Percentiles rank a stretch among this genome's conserved stretches.
Evolutionary conservation across 2,888 invertebrate species (phyloP).

Genomic region (Exephanes ischioxanthus): DNA sequence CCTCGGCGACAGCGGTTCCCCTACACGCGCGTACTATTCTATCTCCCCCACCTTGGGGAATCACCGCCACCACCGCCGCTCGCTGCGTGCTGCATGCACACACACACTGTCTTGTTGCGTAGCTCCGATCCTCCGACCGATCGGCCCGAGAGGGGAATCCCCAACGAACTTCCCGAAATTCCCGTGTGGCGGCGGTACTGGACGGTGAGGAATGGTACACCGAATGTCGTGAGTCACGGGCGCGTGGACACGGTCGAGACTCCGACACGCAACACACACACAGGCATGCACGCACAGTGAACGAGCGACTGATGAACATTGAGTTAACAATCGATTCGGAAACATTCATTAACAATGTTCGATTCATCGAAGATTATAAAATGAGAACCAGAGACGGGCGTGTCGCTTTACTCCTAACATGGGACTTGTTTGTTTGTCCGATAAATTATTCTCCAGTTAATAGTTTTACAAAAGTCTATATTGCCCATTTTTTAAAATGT

Average conservation of each 20-base stretch:
- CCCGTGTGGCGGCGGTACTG: conserved; percentile 83
- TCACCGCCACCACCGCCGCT: conserved; percentile 22
- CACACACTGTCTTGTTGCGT: conserved; percentile 12
- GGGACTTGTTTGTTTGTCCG: no score
- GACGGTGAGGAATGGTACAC: conserved; percentile 74
- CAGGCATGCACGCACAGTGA: not conserved
- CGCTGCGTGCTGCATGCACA: conserved; percentile 45
- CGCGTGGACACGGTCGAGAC: conserved; percentile 46
- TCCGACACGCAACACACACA: conserved; percentile 25
- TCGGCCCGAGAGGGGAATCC: conserved; percentile 76
- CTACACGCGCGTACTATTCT: conserved; percentile 62
- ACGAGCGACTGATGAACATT: conserved; percentile 27
- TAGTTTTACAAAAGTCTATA: no score
- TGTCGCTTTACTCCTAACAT: no score
- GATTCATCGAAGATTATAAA: no score
- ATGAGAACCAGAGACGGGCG: no score
- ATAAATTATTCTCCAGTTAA: no score
- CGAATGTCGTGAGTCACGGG: conserved; percentile 80
- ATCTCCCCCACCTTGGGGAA: conserved; percentile 63
- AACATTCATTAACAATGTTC: no score
- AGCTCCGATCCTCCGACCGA: conserved; percentile 59
- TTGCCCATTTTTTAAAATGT: no score
- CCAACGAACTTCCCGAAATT: conserved; percentile 81
- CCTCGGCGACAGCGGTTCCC: conserved; percentile 59
- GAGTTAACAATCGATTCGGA: no score